Base-by-base conservation (phyloP, 2,113 vertebrate genomes). In the Parus major region DNA sequence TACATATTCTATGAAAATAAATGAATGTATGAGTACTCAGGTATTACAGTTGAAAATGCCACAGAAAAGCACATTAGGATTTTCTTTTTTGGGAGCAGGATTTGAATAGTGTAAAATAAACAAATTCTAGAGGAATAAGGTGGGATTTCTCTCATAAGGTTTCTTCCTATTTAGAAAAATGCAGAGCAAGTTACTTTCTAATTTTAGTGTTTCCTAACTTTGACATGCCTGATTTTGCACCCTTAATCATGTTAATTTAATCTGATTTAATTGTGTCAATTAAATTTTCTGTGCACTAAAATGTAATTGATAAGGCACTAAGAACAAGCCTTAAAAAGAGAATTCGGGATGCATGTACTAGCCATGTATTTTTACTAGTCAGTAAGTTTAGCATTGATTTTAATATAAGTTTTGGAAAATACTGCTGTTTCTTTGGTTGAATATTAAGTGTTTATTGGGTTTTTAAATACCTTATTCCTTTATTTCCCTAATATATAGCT, bases 261-360 rank as follows among this genome's bases (percentile, higher is more conserved):
- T 90, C 64, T 83, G 76, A 92, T 88, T 72, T 92, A 94, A 94
- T 94, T 87, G 68, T 92, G 88, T 84, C 86, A 82, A 82, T 44
- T 79, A 77, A 88, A 56, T 86, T 84, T 94, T 81, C 44, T 94
- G 49, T 75, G 49, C 83, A 82, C 20, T 91, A 73, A 84, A 91
- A 82, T 5, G 1, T 71, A 91, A 91, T 46, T 92, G 76, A 82
- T 76, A 77, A 88, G 65, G 31, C 44, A 70, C 52, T 71, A 66
- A 81, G 29, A 82, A 65, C 29, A 46, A 81, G 19, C 17, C 27
- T 86, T 86, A 39, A 35, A 66, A 77, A 6, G 33, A 70, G 68
- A 77, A 69, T 59, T 88, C 81, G 27, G 20, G 17, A 31, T 47
- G n/a, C 23, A 6, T 63, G 28, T 82, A 14, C 15, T 75, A 65